Evolutionary conservation across 2,113 vertebrate genomes (phyloP).

Genomic region (Cryptotis parvus): DNA sequence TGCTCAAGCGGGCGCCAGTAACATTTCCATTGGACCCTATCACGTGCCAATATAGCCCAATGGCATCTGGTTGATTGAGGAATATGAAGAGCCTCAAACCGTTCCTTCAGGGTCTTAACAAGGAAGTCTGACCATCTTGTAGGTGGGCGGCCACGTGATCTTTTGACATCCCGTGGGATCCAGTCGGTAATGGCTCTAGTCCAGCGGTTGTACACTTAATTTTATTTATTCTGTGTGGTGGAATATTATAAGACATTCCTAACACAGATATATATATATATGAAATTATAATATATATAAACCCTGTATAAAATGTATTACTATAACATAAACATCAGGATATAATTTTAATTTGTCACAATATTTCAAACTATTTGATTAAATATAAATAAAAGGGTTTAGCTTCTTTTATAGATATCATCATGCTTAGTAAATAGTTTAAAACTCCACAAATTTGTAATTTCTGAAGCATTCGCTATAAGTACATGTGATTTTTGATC

Average conservation of each 20-base stretch:
- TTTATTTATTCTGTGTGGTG: neutral
- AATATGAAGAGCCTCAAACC: too few species aligned
- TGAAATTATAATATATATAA: neutral
- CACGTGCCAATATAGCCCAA: too few species aligned
- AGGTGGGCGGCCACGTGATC: too few species aligned
- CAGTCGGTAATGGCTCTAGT: too few species aligned
- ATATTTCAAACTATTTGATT: neutral
- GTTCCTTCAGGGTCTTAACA: too few species aligned
- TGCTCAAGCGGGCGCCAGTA: too few species aligned
- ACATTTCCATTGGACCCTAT: too few species aligned
- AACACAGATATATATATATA: neutral
- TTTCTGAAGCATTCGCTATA: slow-evolving; percentile 72
- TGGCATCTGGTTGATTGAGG: too few species aligned
- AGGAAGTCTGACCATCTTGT: too few species aligned
- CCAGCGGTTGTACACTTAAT: too few species aligned
- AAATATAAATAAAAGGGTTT: neutral
- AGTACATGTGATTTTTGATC: slow-evolving; percentile 57
- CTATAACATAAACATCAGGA: neutral
- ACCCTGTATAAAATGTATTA: neutral
- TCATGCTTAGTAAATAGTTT: neutral
- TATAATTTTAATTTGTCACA: neutral
- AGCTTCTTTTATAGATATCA: neutral
- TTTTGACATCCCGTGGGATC: too few species aligned
- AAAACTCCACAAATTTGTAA: slow-evolving; percentile 62
- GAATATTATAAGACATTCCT: neutral